These are phyloP conservation scores for Buceros bicornis DNA, from an alignment of 2,797 vertebrate species.

Conservation along the genomic window DNA sequence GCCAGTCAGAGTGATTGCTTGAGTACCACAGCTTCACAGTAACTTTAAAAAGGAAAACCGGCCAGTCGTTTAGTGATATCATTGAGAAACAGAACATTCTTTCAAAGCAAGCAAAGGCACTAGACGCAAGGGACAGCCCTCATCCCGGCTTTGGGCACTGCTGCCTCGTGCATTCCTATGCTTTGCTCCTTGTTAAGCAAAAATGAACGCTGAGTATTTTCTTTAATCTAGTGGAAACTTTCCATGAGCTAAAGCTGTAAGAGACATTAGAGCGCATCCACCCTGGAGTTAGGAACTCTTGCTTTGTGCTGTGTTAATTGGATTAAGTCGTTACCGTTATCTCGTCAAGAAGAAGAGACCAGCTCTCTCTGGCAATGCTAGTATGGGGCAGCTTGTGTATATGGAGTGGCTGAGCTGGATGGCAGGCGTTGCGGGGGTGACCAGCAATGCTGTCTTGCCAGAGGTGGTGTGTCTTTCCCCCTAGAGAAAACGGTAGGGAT, in stretches of 20 bases:
- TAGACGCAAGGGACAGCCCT: background rate
- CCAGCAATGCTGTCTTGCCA: background rate
- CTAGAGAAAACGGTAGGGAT: background rate
- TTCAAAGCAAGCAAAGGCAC: constrained; percentile 30
- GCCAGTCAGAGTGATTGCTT: constrained; percentile 44
- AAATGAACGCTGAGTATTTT: constrained; percentile 18
- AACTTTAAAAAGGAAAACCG: constrained; percentile 66
- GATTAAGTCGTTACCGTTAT: constrained; percentile 25
- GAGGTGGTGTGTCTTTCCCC: background rate
- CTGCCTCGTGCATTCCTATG: background rate
- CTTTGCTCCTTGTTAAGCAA: constrained; percentile 19
- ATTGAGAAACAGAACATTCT: constrained; percentile 37
- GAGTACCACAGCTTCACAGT: constrained; percentile 26
- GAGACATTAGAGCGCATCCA: background rate
- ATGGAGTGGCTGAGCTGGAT: background rate
- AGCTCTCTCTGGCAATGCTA: background rate
- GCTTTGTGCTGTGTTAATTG: constrained; percentile 27
- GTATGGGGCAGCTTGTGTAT: background rate
- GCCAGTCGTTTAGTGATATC: constrained; percentile 53
- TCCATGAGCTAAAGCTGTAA: background rate
- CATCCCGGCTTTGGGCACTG: constrained; percentile 19
- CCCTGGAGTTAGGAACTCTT: background rate
- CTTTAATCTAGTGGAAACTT: constrained; percentile 13
- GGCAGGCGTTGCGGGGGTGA: background rate
- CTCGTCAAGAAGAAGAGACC: background rate